These are phyloP conservation scores for Drosophila pectinifera DNA, from an alignment of 1,140 invertebrate genomes.

Conservation along the genomic window DNA sequence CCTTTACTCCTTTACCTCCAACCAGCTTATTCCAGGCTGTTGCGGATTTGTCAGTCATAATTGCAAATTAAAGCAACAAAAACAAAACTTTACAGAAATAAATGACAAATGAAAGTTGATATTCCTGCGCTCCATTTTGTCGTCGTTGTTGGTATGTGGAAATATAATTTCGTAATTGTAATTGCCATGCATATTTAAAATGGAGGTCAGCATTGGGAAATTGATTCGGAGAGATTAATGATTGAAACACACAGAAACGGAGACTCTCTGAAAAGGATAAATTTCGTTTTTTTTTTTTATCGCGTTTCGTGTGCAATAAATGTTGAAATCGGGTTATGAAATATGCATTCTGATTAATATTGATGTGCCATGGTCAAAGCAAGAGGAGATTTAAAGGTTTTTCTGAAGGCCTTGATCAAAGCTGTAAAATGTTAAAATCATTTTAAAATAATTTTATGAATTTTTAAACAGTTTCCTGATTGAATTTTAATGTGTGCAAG, in stretches of 20 bases:
- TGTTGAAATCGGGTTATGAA: conserved; percentile 47
- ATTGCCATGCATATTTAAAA: conserved; percentile 61
- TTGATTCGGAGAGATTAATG: conserved; percentile 57
- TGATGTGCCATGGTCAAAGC: conserved; percentile 25
- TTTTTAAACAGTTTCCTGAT: neutral
- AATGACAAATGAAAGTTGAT: conserved; percentile 60
- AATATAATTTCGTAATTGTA: conserved; percentile 62
- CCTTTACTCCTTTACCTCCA: conserved; percentile 1
- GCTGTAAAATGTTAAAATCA: neutral
- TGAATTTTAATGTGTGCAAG: neutral
- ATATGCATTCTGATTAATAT: conserved; percentile 53
- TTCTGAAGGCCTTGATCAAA: neutral
- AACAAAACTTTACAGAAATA: conserved; percentile 31
- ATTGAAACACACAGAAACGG: conserved; percentile 33
- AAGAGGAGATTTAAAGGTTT: neutral
- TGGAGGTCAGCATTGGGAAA: conserved; percentile 53
- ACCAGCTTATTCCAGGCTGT: conserved; percentile 15
- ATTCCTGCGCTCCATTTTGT: neutral
- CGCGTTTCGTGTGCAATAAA: conserved; percentile 32
- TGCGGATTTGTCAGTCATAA: conserved; percentile 51
- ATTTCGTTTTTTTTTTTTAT: conserved; percentile 48
- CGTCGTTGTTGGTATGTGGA: conserved; percentile 27
- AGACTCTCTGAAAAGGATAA: conserved; percentile 8
- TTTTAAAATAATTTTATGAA: conserved; percentile 6
- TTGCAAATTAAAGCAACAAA: conserved; percentile 47